Conservation (phyloP, 2,888 invertebrate genomes). For the Prostheceraeus crozeri region DNA sequence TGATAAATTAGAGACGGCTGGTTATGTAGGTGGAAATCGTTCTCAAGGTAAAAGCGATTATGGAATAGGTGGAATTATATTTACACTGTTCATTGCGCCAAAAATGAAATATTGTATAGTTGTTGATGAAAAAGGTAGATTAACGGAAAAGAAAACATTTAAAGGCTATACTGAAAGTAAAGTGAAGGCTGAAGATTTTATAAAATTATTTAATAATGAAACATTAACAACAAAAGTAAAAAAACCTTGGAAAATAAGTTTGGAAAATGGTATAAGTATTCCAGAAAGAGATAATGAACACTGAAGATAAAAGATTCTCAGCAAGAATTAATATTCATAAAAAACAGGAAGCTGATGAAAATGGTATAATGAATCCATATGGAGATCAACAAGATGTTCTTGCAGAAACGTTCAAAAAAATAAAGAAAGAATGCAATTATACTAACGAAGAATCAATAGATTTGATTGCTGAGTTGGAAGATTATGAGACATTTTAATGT, state of each 20-base stretch:
- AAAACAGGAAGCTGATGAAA: constrained; percentile 17
- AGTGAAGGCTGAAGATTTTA: constrained; percentile 29
- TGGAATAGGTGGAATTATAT: constrained; percentile 33
- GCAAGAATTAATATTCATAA: constrained; percentile 24
- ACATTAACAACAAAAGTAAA: neutral
- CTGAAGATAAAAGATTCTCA: constrained; percentile 22
- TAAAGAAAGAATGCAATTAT: no score
- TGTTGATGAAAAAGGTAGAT: constrained; percentile 8
- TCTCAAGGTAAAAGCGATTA: constrained; percentile 30
- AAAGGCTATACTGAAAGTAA: constrained; percentile 26
- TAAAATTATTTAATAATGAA: constrained; percentile 8
- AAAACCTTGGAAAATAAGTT: constrained; percentile 28
- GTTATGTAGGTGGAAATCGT: neutral
- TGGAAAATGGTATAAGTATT: constrained; percentile 1
- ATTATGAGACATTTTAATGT: no score
- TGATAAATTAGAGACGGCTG: constrained; percentile 6
- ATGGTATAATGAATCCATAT: constrained; percentile 32
- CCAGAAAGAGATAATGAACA: neutral
- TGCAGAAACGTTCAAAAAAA: no score
- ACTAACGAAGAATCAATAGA: neutral
- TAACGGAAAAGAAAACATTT: constrained; percentile 34
- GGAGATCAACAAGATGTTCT: neutral
- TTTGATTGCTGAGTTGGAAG: neutral
- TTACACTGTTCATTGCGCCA: constrained; percentile 24
- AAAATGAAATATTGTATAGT: constrained; percentile 32